Evolutionary conservation across 2,113 vertebrate species (phyloP).

Genomic region (Mesembrinibis cayennensis): DNA sequence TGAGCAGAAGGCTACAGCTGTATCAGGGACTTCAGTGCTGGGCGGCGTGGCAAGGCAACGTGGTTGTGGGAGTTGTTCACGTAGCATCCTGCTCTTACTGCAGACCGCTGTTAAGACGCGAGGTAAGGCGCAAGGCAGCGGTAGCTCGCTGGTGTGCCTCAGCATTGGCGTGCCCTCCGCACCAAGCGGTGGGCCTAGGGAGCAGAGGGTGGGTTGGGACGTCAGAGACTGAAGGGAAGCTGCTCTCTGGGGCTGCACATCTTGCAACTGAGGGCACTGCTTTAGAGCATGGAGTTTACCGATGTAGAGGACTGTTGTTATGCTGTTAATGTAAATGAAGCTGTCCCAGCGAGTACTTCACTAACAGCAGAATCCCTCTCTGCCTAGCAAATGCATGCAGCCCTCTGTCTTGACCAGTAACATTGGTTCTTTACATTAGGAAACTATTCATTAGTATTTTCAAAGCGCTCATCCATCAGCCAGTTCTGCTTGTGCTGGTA

Average conservation of each 20-base stretch:
- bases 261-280: background rate
- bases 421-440: background rate
- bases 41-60: background rate
- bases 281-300: background rate
- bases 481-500: background rate
- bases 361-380: background rate
- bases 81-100: background rate
- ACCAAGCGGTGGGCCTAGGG: background rate
- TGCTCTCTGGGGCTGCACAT: background rate
- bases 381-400: background rate
- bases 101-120: background rate
- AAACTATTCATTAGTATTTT: background rate
- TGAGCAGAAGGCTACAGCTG: background rate
- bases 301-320: background rate
- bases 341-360: background rate
- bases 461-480: background rate
- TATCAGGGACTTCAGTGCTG: background rate
- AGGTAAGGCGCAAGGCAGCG: background rate
- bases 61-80: fast-evolving
- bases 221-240: background rate
- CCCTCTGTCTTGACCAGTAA: background rate
- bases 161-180: background rate
- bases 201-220: background rate
- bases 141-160: background rate
- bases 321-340: fast-evolving